phyloP scores from a whole-genome alignment of 1,140 invertebrate genomes.

The Anoplophora glabripennis region DNA sequence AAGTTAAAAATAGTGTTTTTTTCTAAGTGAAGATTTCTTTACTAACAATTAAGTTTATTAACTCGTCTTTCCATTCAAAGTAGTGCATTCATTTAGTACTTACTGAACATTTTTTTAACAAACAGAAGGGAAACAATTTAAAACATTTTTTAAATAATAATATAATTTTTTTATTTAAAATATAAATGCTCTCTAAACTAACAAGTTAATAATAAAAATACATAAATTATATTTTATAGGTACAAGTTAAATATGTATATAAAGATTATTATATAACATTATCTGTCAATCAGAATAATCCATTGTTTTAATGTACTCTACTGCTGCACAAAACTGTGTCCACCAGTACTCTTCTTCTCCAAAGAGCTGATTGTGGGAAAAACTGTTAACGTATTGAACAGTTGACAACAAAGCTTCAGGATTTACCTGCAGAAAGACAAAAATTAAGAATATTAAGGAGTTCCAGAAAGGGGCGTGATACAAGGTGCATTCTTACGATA shows the following conservation, averaged over 20 bases:
- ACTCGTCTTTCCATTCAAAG: too few species aligned
- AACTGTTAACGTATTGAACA: conserved; percentile 93
- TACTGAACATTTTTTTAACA: too few species aligned
- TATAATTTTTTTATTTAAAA: conserved; percentile 34
- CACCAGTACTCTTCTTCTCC: conserved; percentile 98
- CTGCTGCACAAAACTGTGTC: conserved; percentile 95
- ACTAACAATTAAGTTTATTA: too few species aligned
- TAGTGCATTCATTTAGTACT: too few species aligned
- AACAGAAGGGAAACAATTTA: background rate
- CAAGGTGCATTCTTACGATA: too few species aligned
- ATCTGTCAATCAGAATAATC: conserved; percentile 62
- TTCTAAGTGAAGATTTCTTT: too few species aligned
- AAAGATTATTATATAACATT: conserved; percentile 24
- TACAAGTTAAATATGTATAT: conserved; percentile 18
- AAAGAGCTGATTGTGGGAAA: conserved; percentile 77
- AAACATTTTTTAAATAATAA: background rate
- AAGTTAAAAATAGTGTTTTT: too few species aligned
- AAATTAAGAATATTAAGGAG: background rate
- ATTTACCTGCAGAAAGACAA: conserved; percentile 70
- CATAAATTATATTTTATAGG: conserved; percentile 19
- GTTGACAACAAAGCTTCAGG: conserved; percentile 93
- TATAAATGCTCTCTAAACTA: conserved; percentile 33
- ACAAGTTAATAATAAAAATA: conserved; percentile 33
- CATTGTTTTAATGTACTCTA: conserved; percentile 98
- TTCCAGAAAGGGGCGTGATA: too few species aligned